Base-by-base conservation (phyloP, 2,113 vertebrate species). In the western clawed frog (Xenopus tropicalis) region DNA sequence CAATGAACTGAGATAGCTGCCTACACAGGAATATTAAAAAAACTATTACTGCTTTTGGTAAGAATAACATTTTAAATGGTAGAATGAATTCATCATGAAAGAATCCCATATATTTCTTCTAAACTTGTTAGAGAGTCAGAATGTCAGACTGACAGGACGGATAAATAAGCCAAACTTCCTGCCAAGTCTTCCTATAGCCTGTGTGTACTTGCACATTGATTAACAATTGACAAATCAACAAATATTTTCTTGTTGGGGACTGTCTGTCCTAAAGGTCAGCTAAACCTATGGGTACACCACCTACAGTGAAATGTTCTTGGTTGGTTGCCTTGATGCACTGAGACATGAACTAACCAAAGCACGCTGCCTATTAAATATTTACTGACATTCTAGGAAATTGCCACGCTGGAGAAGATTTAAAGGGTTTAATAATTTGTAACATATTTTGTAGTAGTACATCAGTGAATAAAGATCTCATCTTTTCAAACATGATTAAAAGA, bases 241-340 rank as follows among this genome's bases (percentile, higher is more conserved):
- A 66, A 66, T 48, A 51, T 43, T 23, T 48, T 43, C 64, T 66
- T 21, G 21, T 23, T 51, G 21, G 64, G 6, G 11, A 9, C 37
- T 66, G 37, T 22, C 42, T 66, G 63, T 46, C 64, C 43, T 66
- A 48, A 46, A 66, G 64, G 64, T 66, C 64, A 66, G 14, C 44
- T 23, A 12, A 43, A 51, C 23, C 44, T 16, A 48, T 25, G 22
- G 21, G 21, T 21, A 66, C 22, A 65, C 25, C 29, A 21, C 37
- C 29, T 20, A 44, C 62, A 65, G 29, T 37, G 62, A 19, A 65
- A 65, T 43, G 20, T 29, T 23, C 24, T 44, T 48, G 42, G 42
- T 48, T 66, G 12, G n/a, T 66, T 66, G 21, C 11, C 11, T 7
- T 48, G 64, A 66, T 66, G 43, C 21, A 66, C 64, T 22, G 29